A percentile compares a stretch with the other conserved stretches of the same genome.
These are phyloP conservation scores for Coreius guichenoti DNA, from an alignment of 2,797 vertebrate genomes.

Conservation along the genomic window DNA sequence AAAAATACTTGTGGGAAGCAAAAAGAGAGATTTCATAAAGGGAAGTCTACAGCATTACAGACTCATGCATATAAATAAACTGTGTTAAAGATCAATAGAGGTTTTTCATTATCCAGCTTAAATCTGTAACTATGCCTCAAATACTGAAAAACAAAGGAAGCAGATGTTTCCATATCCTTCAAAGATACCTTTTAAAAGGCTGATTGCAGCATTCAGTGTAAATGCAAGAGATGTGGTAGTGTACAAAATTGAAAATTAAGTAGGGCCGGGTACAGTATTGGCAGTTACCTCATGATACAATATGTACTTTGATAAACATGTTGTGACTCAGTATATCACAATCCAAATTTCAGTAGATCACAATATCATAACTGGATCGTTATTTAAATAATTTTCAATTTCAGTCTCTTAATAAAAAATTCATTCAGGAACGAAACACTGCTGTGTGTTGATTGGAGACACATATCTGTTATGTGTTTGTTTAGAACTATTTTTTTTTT, in stretches of 20 bases:
- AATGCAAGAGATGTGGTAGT: background rate
- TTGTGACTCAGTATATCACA: background rate
- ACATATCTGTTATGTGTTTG: too few relatives aligned
- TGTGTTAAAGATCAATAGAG: constrained; percentile 28
- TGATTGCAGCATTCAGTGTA: background rate
- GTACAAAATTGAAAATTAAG: background rate
- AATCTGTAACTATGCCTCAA: background rate
- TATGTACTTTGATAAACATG: background rate
- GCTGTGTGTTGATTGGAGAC: too few relatives aligned
- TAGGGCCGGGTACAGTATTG: background rate
- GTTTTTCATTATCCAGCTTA: constrained; percentile 18
- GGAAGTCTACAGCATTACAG: background rate
- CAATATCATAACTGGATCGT: background rate
- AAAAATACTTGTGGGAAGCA: constrained; percentile 3
- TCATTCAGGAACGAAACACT: too few relatives aligned
- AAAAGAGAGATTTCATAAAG: constrained; percentile 39
- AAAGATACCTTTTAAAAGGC: background rate
- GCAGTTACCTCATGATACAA: background rate
- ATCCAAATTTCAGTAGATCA: background rate
- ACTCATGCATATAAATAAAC: constrained; percentile 45
- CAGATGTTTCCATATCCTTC: constrained; percentile 8
- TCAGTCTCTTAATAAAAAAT: background rate
- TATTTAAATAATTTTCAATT: background rate
- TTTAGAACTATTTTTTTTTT: too few relatives aligned
- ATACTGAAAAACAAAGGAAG: constrained; percentile 10